Percentiles rank a stretch among this genome's conserved stretches.
phyloP scores from a whole-genome alignment of 2,888 invertebrate species.

The Bedellia somnulentella region DNA sequence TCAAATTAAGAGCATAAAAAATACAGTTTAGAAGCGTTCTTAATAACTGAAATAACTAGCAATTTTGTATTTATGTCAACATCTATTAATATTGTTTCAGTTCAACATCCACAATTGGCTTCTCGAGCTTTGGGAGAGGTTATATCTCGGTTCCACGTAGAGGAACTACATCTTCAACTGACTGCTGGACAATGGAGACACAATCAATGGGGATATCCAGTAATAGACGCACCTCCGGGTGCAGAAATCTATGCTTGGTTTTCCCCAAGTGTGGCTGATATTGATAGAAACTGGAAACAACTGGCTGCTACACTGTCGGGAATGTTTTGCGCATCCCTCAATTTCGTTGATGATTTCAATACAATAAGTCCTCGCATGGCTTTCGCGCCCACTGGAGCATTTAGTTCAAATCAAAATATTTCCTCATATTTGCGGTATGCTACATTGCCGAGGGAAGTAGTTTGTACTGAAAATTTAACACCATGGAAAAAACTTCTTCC shows the following conservation, averaged over 20 bases:
- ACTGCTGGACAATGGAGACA: slow-evolving; percentile 95
- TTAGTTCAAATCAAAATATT: slow-evolving; percentile 42
- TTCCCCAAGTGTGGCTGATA: slow-evolving; percentile 62
- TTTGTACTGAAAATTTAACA: slow-evolving; percentile 98
- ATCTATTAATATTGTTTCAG: slow-evolving; percentile 61
- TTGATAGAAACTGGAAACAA: slow-evolving; percentile 85
- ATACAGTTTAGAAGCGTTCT: too few species aligned
- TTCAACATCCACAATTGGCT: slow-evolving; percentile 82
- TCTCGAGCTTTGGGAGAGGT: slow-evolving; percentile 90
- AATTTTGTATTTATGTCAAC: too few species aligned
- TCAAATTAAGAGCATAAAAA: too few species aligned
- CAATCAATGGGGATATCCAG: slow-evolving; percentile 92
- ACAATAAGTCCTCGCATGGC: slow-evolving; percentile 83
- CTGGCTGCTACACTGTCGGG: slow-evolving; percentile 91
- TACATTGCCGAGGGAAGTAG: slow-evolving; percentile 91
- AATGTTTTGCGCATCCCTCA: slow-evolving; percentile 92
- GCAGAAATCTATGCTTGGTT: slow-evolving; percentile 97
- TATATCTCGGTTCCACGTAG: slow-evolving; percentile 78
- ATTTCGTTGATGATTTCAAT: slow-evolving; percentile 86
- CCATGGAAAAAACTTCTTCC: slow-evolving; percentile 98
- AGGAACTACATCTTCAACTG: slow-evolving; percentile 88
- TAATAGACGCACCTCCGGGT: slow-evolving; percentile 87
- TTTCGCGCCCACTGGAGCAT: slow-evolving; percentile 74
- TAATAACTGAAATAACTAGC: too few species aligned
- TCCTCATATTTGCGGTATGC: slow-evolving; percentile 74